phyloP scores from a whole-genome alignment of 2,797 vertebrate species.

The Tadarida brasiliensis region DNA sequence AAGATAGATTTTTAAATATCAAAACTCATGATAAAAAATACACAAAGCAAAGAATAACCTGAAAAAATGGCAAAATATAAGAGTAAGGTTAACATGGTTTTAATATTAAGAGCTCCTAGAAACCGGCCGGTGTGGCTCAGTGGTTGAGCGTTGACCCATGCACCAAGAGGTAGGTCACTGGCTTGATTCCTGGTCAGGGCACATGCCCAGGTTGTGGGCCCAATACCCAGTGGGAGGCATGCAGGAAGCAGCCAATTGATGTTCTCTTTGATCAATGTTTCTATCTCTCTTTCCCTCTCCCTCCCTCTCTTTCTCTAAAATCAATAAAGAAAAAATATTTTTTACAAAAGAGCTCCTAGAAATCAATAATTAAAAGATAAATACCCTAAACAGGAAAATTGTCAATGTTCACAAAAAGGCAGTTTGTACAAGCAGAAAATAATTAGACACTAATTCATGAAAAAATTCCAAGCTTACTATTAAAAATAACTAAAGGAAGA shows the following conservation, averaged over 20 bases:
- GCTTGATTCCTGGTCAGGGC: too few species aligned
- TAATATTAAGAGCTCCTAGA: constrained; percentile 15
- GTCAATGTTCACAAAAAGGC: neutral
- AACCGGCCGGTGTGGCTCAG: neutral
- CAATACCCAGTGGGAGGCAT: too few species aligned
- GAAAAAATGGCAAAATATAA: neutral
- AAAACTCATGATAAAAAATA: neutral
- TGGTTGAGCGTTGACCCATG: too few species aligned
- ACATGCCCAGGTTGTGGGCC: too few species aligned
- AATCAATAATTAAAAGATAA: constrained; percentile 20
- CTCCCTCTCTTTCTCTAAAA: too few species aligned
- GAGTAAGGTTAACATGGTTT: neutral
- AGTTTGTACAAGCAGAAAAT: neutral
- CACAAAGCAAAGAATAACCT: neutral
- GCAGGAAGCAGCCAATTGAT: too few species aligned
- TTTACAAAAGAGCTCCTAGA: neutral
- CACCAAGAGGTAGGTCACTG: too few species aligned
- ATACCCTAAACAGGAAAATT: neutral
- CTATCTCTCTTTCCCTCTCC: too few species aligned
- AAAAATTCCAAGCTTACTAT: neutral
- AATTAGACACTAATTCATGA: neutral
- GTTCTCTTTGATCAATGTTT: too few species aligned
- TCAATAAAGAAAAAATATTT: too few species aligned
- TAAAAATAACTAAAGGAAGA: constrained; percentile 43
- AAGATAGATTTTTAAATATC: neutral